Evolutionary conservation across 2,888 invertebrate species (phyloP).

Genomic region (Hypsopygia costalis): DNA sequence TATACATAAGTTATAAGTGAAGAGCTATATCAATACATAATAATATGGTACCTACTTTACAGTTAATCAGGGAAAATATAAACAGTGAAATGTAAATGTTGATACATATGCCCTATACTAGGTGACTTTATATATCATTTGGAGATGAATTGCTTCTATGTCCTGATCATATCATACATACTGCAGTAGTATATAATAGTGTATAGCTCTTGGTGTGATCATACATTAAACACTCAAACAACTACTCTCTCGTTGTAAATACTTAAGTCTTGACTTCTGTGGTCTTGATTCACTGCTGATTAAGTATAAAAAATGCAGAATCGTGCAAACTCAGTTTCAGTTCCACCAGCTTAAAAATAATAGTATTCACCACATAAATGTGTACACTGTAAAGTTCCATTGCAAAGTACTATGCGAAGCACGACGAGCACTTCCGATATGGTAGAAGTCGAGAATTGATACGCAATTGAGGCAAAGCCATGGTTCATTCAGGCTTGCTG

Average conservation of each 20-base stretch:
- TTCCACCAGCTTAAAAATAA: not conserved
- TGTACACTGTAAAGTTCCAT: not conserved
- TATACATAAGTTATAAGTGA: not conserved
- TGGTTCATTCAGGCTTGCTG: slow-evolving; percentile 18
- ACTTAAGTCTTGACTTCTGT: no score
- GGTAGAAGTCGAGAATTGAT: not conserved
- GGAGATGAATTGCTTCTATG: no score
- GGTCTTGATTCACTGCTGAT: not conserved
- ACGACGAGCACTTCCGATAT: not conserved
- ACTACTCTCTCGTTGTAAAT: no score
- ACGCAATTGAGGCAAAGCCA: not conserved
- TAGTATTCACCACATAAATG: not conserved
- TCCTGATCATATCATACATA: no score
- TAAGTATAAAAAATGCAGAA: not conserved
- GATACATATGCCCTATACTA: no score
- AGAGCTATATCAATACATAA: slow-evolving; percentile 2
- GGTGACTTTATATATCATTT: no score
- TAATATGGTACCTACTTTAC: slow-evolving; percentile 1
- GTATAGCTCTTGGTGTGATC: no score
- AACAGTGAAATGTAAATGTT: no score
- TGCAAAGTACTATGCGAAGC: not conserved
- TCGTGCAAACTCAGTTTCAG: not conserved
- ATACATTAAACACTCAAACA: no score
- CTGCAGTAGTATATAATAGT: no score
- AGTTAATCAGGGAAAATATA: no score